Conservation (phyloP, 2,888 invertebrate genomes). For the Chalcis sispes region DNA sequence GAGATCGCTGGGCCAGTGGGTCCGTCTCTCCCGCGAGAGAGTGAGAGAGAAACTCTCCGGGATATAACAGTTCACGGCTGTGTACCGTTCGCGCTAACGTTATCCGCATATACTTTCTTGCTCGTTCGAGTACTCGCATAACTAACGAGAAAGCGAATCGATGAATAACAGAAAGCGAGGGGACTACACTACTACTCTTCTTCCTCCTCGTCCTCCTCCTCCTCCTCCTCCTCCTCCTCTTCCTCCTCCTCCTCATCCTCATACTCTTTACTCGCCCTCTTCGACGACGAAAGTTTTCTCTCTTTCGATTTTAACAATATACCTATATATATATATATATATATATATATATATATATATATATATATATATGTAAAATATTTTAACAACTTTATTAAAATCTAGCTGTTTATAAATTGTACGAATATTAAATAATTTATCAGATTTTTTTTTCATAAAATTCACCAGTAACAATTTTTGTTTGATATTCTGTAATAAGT, state of each 20-base stretch:
- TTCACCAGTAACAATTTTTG: too few species aligned
- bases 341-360: too few species aligned
- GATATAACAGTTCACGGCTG: conserved; percentile 71
- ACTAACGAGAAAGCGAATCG: conserved; percentile 60
- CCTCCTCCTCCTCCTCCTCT: neutral
- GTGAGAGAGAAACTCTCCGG: conserved; percentile 32
- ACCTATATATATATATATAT: too few species aligned
- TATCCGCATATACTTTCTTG: conserved; percentile 64
- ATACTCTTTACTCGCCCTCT: conserved; percentile 23
- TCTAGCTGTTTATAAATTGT: too few species aligned
- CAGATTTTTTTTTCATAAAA: too few species aligned
- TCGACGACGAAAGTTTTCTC: conserved; percentile 34
- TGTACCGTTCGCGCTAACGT: conserved; percentile 72
- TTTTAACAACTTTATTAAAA: too few species aligned
- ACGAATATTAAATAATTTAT: too few species aligned
- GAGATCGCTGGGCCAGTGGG: conserved; percentile 71
- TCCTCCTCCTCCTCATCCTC: neutral
- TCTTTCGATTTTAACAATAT: too few species aligned
- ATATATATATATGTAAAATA: too few species aligned
- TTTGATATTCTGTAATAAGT: too few species aligned
- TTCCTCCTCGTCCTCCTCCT: too few species aligned
- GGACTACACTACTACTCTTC: conserved; percentile 10
- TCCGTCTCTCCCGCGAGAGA: conserved; percentile 55
- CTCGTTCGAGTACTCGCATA: conserved; percentile 57
- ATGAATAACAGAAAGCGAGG: conserved; percentile 59